Evolutionary conservation across 1,140 invertebrate genomes (phyloP).

Genomic region (Drosophila mayri): DNA sequence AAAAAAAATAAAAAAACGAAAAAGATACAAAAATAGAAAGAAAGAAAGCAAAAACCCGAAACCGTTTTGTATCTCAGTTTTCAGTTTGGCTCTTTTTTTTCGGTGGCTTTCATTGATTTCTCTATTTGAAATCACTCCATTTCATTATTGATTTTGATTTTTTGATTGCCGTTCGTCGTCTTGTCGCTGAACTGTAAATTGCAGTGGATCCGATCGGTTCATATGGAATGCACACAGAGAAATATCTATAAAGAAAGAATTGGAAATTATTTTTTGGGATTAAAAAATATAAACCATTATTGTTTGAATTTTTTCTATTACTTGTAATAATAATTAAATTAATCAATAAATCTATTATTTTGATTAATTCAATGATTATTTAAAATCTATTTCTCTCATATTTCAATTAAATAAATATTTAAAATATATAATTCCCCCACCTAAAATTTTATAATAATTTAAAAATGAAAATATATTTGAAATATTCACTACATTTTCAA

Average conservation of each 20-base stretch:
- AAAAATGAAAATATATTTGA: no score
- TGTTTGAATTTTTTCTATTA: no score
- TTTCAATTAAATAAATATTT: no score
- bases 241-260: background rate
- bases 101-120: slow-evolving; percentile 78
- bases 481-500: no score
- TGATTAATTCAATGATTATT: no score
- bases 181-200: slow-evolving; percentile 53
- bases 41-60: slow-evolving; percentile 53
- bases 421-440: background rate
- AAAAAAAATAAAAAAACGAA: slow-evolving; percentile 8
- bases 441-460: no score
- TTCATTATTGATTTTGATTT: slow-evolving; percentile 77
- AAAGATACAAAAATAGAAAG: slow-evolving; percentile 13
- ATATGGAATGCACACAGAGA: slow-evolving; percentile 1
- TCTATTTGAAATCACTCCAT: slow-evolving; percentile 78
- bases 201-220: slow-evolving; percentile 23
- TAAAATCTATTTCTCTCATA: no score
- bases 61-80: slow-evolving; percentile 66
- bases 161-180: slow-evolving; percentile 61
- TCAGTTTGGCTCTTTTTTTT: slow-evolving; percentile 11
- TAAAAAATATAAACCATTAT: no score
- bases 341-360: no score
- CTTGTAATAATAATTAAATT: no score
- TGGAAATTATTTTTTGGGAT: background rate